Conservation (phyloP, 2,888 invertebrate species). For the Masnerella sp. region DNA sequence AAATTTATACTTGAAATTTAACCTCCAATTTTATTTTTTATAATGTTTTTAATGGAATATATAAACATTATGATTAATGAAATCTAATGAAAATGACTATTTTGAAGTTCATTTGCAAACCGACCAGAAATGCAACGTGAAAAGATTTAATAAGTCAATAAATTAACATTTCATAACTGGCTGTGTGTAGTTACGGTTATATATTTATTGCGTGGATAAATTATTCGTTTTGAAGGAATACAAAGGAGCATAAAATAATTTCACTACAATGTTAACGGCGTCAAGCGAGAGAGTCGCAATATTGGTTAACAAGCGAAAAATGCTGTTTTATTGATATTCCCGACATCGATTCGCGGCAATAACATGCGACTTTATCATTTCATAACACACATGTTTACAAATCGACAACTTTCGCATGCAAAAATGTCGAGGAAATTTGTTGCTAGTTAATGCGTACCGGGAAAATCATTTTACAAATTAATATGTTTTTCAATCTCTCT, state of each 20-base stretch:
- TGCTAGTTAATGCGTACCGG: slow-evolving; percentile 6
- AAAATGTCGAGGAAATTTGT: slow-evolving; percentile 9
- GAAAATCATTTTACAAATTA: slow-evolving; percentile 8
- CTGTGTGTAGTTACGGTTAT: neutral
- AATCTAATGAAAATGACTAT: too few species aligned
- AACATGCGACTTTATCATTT: slow-evolving; percentile 22
- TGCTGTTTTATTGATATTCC: slow-evolving; percentile 24
- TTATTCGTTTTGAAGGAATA: slow-evolving; percentile 13
- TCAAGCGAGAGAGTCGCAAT: slow-evolving; percentile 1
- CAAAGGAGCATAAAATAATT: neutral
- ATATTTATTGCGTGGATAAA: slow-evolving; percentile 15
- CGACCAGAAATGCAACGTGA: slow-evolving; percentile 22
- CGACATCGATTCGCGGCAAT: slow-evolving; percentile 21
- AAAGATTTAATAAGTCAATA: slow-evolving; percentile 24
- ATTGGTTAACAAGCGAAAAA: slow-evolving; percentile 20
- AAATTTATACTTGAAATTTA: too few species aligned
- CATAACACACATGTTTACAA: slow-evolving; percentile 25
- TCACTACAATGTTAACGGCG: slow-evolving; percentile 6
- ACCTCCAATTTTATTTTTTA: slow-evolving; percentile 8
- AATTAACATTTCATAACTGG: slow-evolving; percentile 26
- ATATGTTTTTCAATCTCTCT: neutral
- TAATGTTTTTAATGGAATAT: slow-evolving; percentile 4
- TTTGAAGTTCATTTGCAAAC: too few species aligned
- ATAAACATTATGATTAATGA: slow-evolving; percentile 12
- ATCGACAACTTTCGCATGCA: slow-evolving; percentile 30